These are phyloP conservation scores for Atrina japonica DNA, from an alignment of 2,888 invertebrate genomes.

Conservation along the genomic window DNA sequence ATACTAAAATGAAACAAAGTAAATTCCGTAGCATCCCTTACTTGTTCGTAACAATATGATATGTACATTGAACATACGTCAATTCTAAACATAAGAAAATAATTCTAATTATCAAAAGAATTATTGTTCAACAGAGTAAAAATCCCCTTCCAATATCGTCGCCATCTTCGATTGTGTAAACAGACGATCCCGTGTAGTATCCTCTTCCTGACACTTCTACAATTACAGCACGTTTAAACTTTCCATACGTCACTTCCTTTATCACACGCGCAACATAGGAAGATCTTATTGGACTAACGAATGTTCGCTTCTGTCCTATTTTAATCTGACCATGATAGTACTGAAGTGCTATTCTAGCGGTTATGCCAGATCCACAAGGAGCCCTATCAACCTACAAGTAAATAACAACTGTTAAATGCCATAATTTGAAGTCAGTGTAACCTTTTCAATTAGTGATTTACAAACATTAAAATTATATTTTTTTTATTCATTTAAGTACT, in stretches of 20 bases:
- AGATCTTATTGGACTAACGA: conserved; percentile 68
- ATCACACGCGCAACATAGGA: conserved; percentile 59
- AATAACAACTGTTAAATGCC: too few species aligned
- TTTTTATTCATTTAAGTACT: too few species aligned
- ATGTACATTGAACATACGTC: too few species aligned
- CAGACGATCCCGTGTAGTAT: conserved; percentile 67
- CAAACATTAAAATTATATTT: too few species aligned
- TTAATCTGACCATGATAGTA: conserved; percentile 63
- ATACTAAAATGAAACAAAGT: too few species aligned
- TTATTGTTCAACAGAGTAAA: too few species aligned
- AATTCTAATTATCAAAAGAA: too few species aligned
- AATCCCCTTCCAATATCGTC: conserved; percentile 77
- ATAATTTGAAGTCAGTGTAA: too few species aligned
- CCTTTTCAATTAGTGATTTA: too few species aligned
- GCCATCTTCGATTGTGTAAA: conserved; percentile 74
- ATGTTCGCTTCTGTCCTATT: conserved; percentile 68
- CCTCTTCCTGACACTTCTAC: conserved; percentile 79
- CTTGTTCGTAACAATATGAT: too few species aligned
- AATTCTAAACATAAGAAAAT: too few species aligned
- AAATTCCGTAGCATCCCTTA: too few species aligned
- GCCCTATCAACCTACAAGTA: conserved; percentile 79
- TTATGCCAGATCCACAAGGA: conserved; percentile 80
- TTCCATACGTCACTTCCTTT: conserved; percentile 53
- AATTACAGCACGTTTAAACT: conserved; percentile 68
- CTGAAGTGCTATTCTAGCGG: conserved; percentile 78